Percentiles rank a stretch among this genome's conserved stretches.
phyloP scores from a whole-genome alignment of 2,888 invertebrate species.

The Digitonthophagus gazella region DNA sequence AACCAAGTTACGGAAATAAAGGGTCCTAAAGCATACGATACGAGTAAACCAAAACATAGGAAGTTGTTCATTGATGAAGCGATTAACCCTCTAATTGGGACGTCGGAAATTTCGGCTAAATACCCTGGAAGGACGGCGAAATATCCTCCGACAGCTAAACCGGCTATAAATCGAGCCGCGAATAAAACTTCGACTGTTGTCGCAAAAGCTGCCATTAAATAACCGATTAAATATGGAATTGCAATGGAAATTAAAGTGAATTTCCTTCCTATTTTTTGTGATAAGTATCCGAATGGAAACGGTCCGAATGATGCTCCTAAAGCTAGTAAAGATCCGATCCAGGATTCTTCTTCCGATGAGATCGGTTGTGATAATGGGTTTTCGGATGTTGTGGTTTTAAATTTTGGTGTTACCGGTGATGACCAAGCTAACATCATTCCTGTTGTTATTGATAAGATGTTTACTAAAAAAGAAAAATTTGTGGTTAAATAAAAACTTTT shows the following conservation, averaged over 20 bases:
- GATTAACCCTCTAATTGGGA: constrained; percentile 74
- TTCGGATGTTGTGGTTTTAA: constrained; percentile 39
- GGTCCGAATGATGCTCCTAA: constrained; percentile 67
- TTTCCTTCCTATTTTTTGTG: constrained; percentile 66
- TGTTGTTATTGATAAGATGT: constrained; percentile 49
- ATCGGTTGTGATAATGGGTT: constrained; percentile 54
- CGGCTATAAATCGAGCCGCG: constrained; percentile 53
- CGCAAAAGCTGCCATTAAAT: constrained; percentile 43
- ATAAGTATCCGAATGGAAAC: constrained; percentile 66
- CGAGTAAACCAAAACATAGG: constrained; percentile 66
- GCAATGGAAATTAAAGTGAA: constrained; percentile 61
- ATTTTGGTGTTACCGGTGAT: constrained; percentile 38
- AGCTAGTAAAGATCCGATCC: constrained; percentile 72
- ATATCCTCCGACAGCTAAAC: constrained; percentile 66
- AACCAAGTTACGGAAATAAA: constrained; percentile 65
- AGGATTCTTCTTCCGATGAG: constrained; percentile 61
- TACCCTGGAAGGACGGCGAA: constrained; percentile 81
- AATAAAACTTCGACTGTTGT: constrained; percentile 40
- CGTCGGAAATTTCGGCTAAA: constrained; percentile 79
- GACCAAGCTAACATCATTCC: constrained; percentile 53
- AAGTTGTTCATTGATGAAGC: constrained; percentile 80
- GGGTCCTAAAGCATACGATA: constrained; percentile 71
- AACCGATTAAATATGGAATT: constrained; percentile 61
- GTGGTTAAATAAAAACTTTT: not conserved
- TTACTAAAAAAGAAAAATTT: constrained; percentile 44